These are phyloP conservation scores for Lucilia cuprina DNA, from an alignment of 1,140 invertebrate species.

Conservation along the genomic window DNA sequence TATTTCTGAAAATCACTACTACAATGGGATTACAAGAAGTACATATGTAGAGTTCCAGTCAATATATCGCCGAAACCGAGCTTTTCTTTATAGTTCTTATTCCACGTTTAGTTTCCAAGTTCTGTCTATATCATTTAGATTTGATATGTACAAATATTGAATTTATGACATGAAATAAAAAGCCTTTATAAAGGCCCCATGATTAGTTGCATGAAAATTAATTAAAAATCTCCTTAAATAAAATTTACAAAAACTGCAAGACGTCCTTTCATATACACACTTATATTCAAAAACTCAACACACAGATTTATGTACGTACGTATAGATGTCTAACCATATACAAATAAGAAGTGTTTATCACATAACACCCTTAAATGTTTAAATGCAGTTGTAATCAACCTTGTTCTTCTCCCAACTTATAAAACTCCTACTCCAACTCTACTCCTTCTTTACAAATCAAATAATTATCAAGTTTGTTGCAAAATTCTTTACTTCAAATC, in stretches of 20 bases:
- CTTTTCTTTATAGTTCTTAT: too few species aligned
- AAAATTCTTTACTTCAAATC: neutral
- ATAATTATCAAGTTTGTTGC: neutral
- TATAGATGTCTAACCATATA: neutral
- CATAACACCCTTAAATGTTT: neutral
- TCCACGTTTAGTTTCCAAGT: too few species aligned
- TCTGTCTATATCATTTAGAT: too few species aligned
- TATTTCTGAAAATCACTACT: too few species aligned
- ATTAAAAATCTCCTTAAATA: neutral
- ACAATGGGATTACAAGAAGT: too few species aligned
- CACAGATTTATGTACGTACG: neutral
- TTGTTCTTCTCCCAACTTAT: neutral
- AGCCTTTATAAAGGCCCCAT: neutral
- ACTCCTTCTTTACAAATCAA: neutral
- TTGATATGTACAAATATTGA: too few species aligned
- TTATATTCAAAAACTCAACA: neutral
- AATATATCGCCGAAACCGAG: too few species aligned
- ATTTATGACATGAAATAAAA: too few species aligned
- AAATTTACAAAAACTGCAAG: neutral
- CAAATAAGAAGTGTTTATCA: neutral
- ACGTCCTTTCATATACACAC: neutral
- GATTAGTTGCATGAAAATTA: too few species aligned
- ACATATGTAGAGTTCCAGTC: too few species aligned
- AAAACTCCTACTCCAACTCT: neutral
- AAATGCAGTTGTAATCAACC: conserved; percentile 17